Evolutionary conservation across 2,797 vertebrate species (phyloP).

Genomic region (Microctenopoma lineatum): DNA sequence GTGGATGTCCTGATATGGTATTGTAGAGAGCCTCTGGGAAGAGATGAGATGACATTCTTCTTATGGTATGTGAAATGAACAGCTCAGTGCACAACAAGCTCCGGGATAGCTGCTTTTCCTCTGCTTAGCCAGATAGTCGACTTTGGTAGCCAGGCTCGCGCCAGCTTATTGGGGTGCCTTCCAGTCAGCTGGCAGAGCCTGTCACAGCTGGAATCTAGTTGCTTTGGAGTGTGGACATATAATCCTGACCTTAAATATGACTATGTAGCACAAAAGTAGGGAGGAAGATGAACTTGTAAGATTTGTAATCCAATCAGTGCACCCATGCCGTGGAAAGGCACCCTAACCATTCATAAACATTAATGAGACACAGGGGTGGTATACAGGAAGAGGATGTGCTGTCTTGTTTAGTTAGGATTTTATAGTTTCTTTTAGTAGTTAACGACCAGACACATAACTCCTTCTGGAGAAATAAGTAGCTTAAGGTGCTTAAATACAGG

Average conservation of each 20-base stretch:
- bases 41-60: slow-evolving; percentile 66
- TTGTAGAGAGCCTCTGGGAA: slow-evolving; percentile 55
- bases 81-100: slow-evolving; percentile 39
- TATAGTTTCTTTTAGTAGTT: slow-evolving; percentile 55
- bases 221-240: slow-evolving; percentile 63
- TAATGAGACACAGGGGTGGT: slow-evolving; percentile 33
- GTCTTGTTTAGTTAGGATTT: slow-evolving; percentile 54
- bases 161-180: slow-evolving; percentile 35
- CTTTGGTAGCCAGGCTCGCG: slow-evolving; percentile 5
- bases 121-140: slow-evolving; percentile 27
- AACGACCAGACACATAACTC: slow-evolving; percentile 38
- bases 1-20: slow-evolving; percentile 78
- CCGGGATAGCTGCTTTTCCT: slow-evolving; percentile 49
- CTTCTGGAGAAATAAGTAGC: slow-evolving; percentile 40
- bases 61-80: slow-evolving; percentile 61
- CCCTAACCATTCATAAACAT: slow-evolving; percentile 54
- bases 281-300: slow-evolving; percentile 30
- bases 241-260: slow-evolving; percentile 52
- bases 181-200: slow-evolving; percentile 37
- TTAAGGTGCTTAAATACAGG: slow-evolving; percentile 56
- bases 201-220: slow-evolving; percentile 62
- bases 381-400: slow-evolving; percentile 55
- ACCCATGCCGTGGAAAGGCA: slow-evolving; percentile 40
- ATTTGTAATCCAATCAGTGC: slow-evolving; percentile 52
- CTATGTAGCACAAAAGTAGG: slow-evolving; percentile 36